phyloP scores from a whole-genome alignment of 2,888 invertebrate genomes.

The Sphaerophoria rueppellii region DNA sequence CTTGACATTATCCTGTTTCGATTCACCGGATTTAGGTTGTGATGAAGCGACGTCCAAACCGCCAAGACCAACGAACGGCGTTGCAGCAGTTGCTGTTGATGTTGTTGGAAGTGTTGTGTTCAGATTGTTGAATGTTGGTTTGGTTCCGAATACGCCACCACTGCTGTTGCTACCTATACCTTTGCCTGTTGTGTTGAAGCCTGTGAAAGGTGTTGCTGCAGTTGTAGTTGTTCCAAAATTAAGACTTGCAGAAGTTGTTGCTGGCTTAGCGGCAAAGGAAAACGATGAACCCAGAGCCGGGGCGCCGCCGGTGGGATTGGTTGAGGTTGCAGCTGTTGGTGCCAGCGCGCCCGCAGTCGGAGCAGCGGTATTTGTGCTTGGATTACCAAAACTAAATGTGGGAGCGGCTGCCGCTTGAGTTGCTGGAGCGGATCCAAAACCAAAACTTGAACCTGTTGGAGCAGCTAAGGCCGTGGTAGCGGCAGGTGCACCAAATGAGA shows the following conservation, averaged over 20 bases:
- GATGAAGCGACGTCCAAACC: slow-evolving; percentile 80
- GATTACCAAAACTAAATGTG: slow-evolving; percentile 63
- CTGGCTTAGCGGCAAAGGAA: slow-evolving; percentile 77
- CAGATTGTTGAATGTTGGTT: slow-evolving; percentile 72
- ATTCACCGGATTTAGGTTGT: slow-evolving; percentile 80
- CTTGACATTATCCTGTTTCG: slow-evolving; percentile 80
- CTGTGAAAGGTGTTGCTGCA: slow-evolving; percentile 76
- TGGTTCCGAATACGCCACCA: slow-evolving; percentile 76
- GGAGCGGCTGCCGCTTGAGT: slow-evolving; percentile 71
- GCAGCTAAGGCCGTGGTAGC: slow-evolving; percentile 73
- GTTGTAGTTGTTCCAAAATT: slow-evolving; percentile 80
- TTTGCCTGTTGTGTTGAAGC: slow-evolving; percentile 45
- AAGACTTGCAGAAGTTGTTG: slow-evolving; percentile 78
- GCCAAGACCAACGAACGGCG: slow-evolving; percentile 79
- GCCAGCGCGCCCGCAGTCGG: slow-evolving; percentile 56
- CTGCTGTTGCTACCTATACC: slow-evolving; percentile 58
- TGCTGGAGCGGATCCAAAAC: slow-evolving; percentile 73
- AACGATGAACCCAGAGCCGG: slow-evolving; percentile 74
- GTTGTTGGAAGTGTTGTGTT: slow-evolving; percentile 69
- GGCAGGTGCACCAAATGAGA: slow-evolving; percentile 75
- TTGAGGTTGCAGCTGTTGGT: slow-evolving; percentile 41
- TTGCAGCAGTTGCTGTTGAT: slow-evolving; percentile 75
- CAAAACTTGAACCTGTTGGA: slow-evolving; percentile 73
- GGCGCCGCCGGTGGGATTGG: slow-evolving; percentile 53
- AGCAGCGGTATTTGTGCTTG: slow-evolving; percentile 33